Percentiles rank a stretch among this genome's conserved stretches.
Evolutionary conservation across 2,888 invertebrate species (phyloP).

Genomic region (Dinocampus coccinellae): DNA sequence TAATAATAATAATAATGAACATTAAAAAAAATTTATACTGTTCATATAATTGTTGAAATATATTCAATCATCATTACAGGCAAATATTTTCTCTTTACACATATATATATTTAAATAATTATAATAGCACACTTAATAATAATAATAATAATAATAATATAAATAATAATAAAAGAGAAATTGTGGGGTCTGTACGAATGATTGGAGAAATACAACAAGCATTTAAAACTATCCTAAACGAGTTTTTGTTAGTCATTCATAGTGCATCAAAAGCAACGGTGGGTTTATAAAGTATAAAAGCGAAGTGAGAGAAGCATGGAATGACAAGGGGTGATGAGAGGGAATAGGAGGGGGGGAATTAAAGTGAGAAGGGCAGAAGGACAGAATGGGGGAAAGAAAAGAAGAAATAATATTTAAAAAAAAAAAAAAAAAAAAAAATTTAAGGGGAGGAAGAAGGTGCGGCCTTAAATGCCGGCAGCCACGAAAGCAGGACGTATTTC

Average conservation of each 20-base stretch:
- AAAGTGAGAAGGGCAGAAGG: not conserved
- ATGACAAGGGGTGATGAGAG: not conserved
- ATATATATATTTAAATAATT: too few species aligned
- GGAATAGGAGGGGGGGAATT: not conserved
- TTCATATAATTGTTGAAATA: not conserved
- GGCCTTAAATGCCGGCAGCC: constrained; percentile 56
- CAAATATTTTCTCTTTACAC: constrained; percentile 4
- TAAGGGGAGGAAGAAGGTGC: constrained; percentile 35
- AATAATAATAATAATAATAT: too few species aligned
- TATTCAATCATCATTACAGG: not conserved
- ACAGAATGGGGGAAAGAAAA: too few species aligned
- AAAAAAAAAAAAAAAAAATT: too few species aligned
- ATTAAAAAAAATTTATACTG: too few species aligned
- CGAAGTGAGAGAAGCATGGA: not conserved
- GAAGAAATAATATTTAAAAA: too few species aligned
- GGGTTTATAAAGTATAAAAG: constrained; percentile 5
- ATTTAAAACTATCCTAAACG: constrained; percentile 26
- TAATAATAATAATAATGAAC: too few species aligned
- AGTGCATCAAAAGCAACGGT: not conserved
- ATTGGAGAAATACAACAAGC: constrained; percentile 28
- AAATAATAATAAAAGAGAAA: too few species aligned
- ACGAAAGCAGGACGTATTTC: constrained; percentile 52
- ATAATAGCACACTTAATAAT: too few species aligned
- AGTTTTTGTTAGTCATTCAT: constrained; percentile 35
- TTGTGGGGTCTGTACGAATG: constrained; percentile 18